Percentiles rank a stretch among this genome's conserved stretches.
These are phyloP conservation scores for Heteromyza rotundicornis DNA, from an alignment of 2,888 invertebrate genomes.

Conservation along the genomic window DNA sequence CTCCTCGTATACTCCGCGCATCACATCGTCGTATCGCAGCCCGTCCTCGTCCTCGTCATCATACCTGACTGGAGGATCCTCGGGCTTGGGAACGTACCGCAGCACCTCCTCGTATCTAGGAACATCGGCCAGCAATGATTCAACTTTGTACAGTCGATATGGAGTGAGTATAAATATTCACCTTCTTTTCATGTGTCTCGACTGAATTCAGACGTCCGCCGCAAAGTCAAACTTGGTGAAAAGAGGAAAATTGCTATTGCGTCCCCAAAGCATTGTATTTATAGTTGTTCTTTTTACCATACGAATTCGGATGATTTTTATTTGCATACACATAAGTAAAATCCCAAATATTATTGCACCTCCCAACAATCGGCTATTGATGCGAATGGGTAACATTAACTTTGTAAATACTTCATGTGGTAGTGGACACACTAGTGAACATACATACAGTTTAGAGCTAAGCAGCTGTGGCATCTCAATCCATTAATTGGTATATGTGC, in stretches of 20 bases:
- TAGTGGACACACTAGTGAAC: no score
- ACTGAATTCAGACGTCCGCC: no score
- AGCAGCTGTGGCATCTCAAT: no score
- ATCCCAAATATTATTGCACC: not conserved
- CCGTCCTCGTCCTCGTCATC: conserved; percentile 41
- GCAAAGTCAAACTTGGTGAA: no score
- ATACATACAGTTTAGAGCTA: no score
- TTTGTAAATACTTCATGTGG: not conserved
- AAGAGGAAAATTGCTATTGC: not conserved
- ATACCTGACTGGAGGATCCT: conserved; percentile 51
- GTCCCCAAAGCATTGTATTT: no score
- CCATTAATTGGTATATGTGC: no score
- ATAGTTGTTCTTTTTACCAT: conserved; percentile 8
- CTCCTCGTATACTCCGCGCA: conserved; percentile 51
- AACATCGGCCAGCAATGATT: conserved; percentile 54
- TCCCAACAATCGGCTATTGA: not conserved
- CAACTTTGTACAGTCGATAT: conserved; percentile 60
- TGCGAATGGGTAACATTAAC: not conserved
- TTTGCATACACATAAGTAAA: conserved; percentile 21
- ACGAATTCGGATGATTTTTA: conserved; percentile 25
- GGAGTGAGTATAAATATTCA: conserved; percentile 64
- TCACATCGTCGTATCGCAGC: conserved; percentile 40
- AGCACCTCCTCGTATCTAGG: conserved; percentile 50
- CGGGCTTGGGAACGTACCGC: conserved; percentile 52
- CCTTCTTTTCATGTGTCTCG: no score